Evolutionary conservation across 1,140 invertebrate species (phyloP).

Genomic region (Parasteatoda tepidariorum): DNA sequence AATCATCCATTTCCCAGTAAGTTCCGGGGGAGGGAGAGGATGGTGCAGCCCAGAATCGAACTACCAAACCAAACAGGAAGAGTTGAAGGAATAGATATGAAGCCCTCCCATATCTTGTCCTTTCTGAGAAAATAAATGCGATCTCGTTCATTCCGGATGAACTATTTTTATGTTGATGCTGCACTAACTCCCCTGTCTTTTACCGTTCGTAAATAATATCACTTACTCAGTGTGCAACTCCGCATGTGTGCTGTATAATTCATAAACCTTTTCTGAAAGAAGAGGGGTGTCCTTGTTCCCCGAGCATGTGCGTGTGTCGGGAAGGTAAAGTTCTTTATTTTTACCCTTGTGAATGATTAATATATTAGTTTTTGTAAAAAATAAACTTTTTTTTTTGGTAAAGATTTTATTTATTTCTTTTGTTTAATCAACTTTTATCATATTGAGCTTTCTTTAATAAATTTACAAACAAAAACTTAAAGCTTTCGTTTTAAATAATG

Average conservation of each 20-base stretch:
- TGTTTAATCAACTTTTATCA: too few relatives aligned
- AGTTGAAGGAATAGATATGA: slow-evolving; percentile 44
- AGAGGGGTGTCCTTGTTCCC: not conserved
- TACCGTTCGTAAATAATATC: not conserved
- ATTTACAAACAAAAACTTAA: too few relatives aligned
- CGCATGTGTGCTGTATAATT: slow-evolving; percentile 13
- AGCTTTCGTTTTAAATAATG: too few relatives aligned
- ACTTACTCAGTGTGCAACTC: not conserved
- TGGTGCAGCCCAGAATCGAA: not conserved
- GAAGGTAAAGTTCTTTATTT: not conserved
- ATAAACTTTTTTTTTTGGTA: too few relatives aligned
- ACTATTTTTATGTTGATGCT: slow-evolving; percentile 36
- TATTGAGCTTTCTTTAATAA: too few relatives aligned
- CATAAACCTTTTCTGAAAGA: slow-evolving; percentile 13
- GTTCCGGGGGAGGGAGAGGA: slow-evolving; percentile 11
- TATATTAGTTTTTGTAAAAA: too few relatives aligned
- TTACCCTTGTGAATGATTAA: not conserved
- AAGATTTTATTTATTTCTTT: too few relatives aligned
- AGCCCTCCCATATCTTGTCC: slow-evolving; percentile 37
- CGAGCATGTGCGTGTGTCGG: too few relatives aligned
- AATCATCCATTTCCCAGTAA: slow-evolving; percentile 49
- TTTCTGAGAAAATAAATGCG: slow-evolving; percentile 44
- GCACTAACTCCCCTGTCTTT: not conserved
- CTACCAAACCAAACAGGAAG: slow-evolving; percentile 44
- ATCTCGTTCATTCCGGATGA: slow-evolving; percentile 16